Percentiles rank a stretch among this genome's conserved stretches.
phyloP scores from a whole-genome alignment of 2,888 invertebrate genomes.

The Melinopterus prodromus region DNA sequence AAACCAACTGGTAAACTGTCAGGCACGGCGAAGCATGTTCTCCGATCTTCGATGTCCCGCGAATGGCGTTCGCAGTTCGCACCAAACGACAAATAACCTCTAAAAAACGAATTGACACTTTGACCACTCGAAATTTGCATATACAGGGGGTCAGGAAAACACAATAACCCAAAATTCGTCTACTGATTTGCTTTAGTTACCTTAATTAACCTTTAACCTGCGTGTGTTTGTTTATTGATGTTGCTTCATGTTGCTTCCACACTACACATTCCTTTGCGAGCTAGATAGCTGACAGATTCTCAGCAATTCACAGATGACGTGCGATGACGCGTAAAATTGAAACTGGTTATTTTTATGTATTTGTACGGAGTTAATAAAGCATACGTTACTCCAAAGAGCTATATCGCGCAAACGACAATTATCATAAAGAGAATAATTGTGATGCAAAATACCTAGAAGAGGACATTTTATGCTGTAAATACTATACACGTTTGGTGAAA shows the following conservation, averaged over 20 bases:
- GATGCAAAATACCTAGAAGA: too few species aligned
- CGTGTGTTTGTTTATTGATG: neutral
- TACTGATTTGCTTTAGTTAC: neutral
- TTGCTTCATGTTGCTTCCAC: neutral
- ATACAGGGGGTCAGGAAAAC: neutral
- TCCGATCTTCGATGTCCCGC: neutral
- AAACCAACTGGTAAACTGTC: neutral
- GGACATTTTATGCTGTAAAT: too few species aligned
- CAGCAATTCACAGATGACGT: neutral
- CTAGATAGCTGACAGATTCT: neutral
- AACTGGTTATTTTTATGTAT: too few species aligned
- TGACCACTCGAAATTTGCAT: neutral
- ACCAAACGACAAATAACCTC: neutral
- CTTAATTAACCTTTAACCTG: neutral
- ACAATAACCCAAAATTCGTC: neutral
- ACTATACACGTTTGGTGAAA: too few species aligned
- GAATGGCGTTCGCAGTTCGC: neutral
- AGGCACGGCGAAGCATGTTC: neutral
- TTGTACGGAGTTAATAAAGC: too few species aligned
- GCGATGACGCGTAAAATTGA: neutral
- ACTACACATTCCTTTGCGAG: neutral
- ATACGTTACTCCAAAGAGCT: too few species aligned
- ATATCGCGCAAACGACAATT: too few species aligned
- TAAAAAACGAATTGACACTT: neutral
- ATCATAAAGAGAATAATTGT: too few species aligned